Evolutionary conservation across 2,797 vertebrate species (phyloP), one percentile per base, ranked within the genome.

Genomic region (Myotis planiceps): DNA sequence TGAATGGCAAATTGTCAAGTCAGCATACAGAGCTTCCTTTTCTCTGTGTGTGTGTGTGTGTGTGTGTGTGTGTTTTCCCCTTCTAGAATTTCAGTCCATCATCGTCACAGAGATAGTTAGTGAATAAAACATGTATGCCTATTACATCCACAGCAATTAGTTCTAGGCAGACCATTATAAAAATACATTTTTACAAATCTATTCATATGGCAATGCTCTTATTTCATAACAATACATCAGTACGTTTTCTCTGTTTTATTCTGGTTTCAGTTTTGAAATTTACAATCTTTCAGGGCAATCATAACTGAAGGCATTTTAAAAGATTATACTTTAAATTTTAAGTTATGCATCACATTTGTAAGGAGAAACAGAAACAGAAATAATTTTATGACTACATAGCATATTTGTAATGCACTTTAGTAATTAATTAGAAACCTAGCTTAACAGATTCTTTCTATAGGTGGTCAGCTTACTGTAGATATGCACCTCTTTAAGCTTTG

Each of bases 1-100:
- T 78, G 12, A 76, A 42, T 32, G 13, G 49, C 25, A 91, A 87
- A 45, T 51, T 81, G 25, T 32, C 66, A 88, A 86, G 47, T 83
- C 81, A 68, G 47, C 32, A 78, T 37, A 42, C 4, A 66, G 53
- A 34, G n/a, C 19, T 83, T 15, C 34, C 68, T 71, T 68, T 82
- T 76, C 39, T 34, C 21, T 83, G 75, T 91, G 29, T 42, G 71
- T 76, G 63, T 25, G 29, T 66, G 23, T 37, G 66, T 51, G 66
- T 55, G n/a, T 27, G 29, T 58, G 27, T 75, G 60, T 27, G 29
- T 66, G 27, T 34, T 32, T 80, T 79, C 60, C 21, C 19, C 9
- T 74, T 55, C 29, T 83, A 89, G 69, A 94, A 53, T 89, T 96
- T 75, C 82, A 21, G 18, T 34, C 51, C 37, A 39, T 91, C 69